phyloP scores from a whole-genome alignment of 2,797 vertebrate genomes.

The Schizopygopsis malacanthus region DNA sequence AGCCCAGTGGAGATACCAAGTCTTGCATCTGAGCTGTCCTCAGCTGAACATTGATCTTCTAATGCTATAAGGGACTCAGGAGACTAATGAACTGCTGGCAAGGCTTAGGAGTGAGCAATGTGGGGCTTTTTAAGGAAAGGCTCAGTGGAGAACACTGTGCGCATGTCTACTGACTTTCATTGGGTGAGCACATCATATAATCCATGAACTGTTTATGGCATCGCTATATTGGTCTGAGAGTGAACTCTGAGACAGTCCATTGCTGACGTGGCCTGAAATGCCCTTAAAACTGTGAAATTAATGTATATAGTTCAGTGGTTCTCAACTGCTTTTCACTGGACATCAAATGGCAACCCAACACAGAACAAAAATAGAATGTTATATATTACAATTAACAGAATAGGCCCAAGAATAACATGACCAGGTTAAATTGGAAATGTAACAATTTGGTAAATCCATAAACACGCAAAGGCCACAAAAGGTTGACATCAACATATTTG shows the following conservation, averaged over 20 bases:
- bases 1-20: neutral
- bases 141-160: slow-evolving; percentile 28
- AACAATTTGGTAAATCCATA: neutral
- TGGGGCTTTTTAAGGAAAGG: slow-evolving; percentile 57
- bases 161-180: slow-evolving; percentile 13
- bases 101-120: slow-evolving; percentile 37
- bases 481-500: neutral
- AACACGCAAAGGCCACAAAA: neutral
- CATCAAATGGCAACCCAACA: neutral
- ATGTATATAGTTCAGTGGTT: slow-evolving; percentile 1
- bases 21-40: slow-evolving; percentile 14
- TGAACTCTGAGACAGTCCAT: neutral
- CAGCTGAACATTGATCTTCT: slow-evolving; percentile 64
- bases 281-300: slow-evolving; percentile 3
- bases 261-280: slow-evolving; percentile 8
- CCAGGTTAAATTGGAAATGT: neutral
- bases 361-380: neutral
- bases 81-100: slow-evolving; percentile 51
- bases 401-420: neutral
- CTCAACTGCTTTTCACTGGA: neutral
- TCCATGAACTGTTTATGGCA: slow-evolving; percentile 12
- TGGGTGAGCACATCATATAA: slow-evolving; percentile 26
- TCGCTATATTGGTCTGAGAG: slow-evolving; percentile 1
- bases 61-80: slow-evolving; percentile 60
- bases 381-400: neutral